These are phyloP conservation scores for Callionymus lyra DNA, from an alignment of 2,113 vertebrate genomes.

Conservation along the genomic window DNA sequence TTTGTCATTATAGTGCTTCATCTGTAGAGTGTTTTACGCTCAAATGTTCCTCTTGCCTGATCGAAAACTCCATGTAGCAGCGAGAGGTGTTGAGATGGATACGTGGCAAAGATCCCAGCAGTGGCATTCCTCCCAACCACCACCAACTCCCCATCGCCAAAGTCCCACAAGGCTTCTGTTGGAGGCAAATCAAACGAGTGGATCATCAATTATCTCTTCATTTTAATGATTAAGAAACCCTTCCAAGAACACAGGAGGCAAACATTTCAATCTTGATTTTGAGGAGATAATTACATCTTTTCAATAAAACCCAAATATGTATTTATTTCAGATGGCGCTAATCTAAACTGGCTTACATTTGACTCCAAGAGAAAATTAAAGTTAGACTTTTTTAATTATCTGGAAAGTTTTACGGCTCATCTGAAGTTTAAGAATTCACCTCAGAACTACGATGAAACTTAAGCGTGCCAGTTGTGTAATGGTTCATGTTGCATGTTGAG, in stretches of 20 bases:
- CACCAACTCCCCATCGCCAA: conserved; percentile 52
- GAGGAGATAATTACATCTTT: neutral
- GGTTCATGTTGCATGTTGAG: no score
- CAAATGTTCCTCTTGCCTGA: conserved; percentile 73
- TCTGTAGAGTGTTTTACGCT: neutral
- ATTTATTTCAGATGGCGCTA: no score
- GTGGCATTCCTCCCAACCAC: conserved; percentile 71
- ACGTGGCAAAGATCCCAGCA: conserved; percentile 83
- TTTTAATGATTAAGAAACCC: neutral
- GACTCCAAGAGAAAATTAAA: no score
- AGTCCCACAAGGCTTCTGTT: conserved; percentile 74
- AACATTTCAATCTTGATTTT: neutral
- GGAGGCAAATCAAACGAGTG: neutral
- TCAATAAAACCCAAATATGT: neutral
- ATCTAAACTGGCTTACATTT: no score
- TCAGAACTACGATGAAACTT: no score
- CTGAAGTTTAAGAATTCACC: no score
- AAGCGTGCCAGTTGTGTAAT: no score
- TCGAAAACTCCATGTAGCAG: conserved; percentile 80
- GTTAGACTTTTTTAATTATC: no score
- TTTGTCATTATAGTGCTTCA: neutral
- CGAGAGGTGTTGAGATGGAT: conserved; percentile 74
- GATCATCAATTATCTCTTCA: neutral
- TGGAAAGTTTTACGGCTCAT: no score
- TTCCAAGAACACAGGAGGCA: neutral